These are phyloP conservation scores for Salticus scenicus DNA, from an alignment of 2,888 invertebrate species.

Conservation along the genomic window DNA sequence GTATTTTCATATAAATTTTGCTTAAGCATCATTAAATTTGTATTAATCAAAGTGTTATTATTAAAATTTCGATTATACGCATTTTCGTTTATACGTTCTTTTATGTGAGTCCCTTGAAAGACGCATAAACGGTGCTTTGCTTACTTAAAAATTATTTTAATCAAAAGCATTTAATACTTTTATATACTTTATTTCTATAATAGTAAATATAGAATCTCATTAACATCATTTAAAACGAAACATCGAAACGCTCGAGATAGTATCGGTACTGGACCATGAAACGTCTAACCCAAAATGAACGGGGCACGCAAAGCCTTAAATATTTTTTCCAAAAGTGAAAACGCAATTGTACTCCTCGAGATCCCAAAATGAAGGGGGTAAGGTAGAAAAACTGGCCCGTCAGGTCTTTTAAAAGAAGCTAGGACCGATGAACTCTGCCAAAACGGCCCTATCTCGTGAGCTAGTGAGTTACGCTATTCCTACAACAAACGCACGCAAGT, in stretches of 20 bases:
- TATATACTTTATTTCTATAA: too few species aligned
- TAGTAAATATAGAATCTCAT: too few species aligned
- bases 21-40: too few species aligned
- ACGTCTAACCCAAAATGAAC: background rate
- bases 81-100: too few species aligned
- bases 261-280: constrained; percentile 1
- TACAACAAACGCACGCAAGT: constrained; percentile 11
- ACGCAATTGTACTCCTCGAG: background rate
- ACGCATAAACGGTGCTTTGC: too few species aligned
- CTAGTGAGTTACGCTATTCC: background rate
- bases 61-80: too few species aligned
- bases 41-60: too few species aligned
- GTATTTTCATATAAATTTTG: too few species aligned
- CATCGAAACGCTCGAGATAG: constrained; percentile 2
- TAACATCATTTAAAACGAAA: background rate
- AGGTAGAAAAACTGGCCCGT: constrained; percentile 37
- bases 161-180: too few species aligned
- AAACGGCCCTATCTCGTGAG: constrained; percentile 17
- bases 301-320: background rate
- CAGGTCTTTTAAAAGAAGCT: constrained; percentile 18
- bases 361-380: background rate
- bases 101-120: too few species aligned
- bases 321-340: background rate
- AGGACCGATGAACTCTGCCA: constrained; percentile 55
- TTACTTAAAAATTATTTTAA: too few species aligned